phyloP scores from a whole-genome alignment of 1,140 invertebrate species.

The Tigriopus japonicus region DNA sequence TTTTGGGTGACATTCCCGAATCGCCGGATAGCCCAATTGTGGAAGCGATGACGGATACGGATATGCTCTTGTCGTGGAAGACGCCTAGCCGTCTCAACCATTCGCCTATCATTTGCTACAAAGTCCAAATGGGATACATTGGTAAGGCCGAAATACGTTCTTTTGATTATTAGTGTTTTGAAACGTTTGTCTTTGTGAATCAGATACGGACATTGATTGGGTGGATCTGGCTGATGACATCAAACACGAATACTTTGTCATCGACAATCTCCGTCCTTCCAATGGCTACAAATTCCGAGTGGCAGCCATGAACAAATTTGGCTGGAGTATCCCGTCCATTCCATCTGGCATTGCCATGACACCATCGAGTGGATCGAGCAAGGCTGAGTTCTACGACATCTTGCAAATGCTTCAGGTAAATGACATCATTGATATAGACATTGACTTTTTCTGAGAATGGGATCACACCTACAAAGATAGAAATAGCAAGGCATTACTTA shows the following conservation, averaged over 20 bases:
- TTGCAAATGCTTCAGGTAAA: conserved; percentile 16
- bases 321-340: conserved; percentile 67
- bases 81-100: conserved; percentile 65
- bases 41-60: conserved; percentile 56
- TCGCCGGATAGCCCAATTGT: conserved; percentile 69
- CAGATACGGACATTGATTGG: conserved; percentile 55
- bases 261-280: conserved; percentile 51
- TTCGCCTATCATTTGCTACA: conserved; percentile 59
- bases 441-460: no score
- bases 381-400: conserved; percentile 13
- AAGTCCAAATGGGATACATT: conserved; percentile 36
- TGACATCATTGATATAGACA: no score
- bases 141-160: neutral
- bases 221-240: conserved; percentile 65
- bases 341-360: conserved; percentile 45
- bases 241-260: conserved; percentile 76
- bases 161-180: neutral
- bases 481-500: no score
- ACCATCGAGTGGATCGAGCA: conserved; percentile 7
- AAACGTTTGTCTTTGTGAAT: neutral
- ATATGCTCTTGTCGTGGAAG: conserved; percentile 72
- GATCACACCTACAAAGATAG: no score
- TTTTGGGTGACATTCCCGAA: conserved; percentile 43
- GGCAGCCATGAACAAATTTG: conserved; percentile 70
- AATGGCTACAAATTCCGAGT: conserved; percentile 73